These are phyloP conservation scores for Tinamus guttatus DNA, from an alignment of 2,113 vertebrate species.

Conservation along the genomic window DNA sequence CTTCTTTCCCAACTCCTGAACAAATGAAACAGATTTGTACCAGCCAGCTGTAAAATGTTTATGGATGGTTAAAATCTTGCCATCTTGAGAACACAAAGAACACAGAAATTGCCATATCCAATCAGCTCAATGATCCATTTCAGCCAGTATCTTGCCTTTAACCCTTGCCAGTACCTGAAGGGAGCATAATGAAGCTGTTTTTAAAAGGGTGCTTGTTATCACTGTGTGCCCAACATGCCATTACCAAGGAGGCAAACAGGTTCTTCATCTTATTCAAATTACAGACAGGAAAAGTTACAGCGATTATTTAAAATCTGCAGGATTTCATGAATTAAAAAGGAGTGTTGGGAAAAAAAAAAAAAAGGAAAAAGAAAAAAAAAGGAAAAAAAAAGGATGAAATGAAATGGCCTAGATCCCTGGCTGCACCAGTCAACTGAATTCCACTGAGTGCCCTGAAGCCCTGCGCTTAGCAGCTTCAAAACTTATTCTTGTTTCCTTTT, in stretches of 20 bases:
- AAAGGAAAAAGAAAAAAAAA: not conserved
- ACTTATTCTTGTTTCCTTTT: not conserved
- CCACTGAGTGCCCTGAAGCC: not conserved
- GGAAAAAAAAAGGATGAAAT: not conserved
- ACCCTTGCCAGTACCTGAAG: slow-evolving; percentile 14
- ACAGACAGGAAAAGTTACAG: not conserved
- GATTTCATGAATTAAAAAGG: not conserved
- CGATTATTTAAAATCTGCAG: not conserved
- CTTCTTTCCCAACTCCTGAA: slow-evolving; percentile 29
- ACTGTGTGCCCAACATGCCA: not conserved
- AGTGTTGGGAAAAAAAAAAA: not conserved
- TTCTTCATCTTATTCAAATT: slow-evolving; percentile 28
- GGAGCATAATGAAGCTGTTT: slow-evolving; percentile 45
- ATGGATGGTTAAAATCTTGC: slow-evolving; percentile 43
- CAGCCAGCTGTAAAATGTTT: slow-evolving; percentile 54
- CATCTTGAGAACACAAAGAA: not conserved
- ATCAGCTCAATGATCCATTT: slow-evolving; percentile 54
- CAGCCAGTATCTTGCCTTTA: not conserved
- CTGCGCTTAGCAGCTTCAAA: not conserved
- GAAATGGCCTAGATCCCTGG: not conserved
- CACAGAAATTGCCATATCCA: slow-evolving; percentile 45
- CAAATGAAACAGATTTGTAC: slow-evolving; percentile 15
- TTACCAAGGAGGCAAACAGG: not conserved
- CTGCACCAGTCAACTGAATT: not conserved
- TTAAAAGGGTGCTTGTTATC: slow-evolving; percentile 24